These are phyloP conservation scores for Eulemur coronatus DNA, from an alignment of 2,797 vertebrate genomes.

Conservation along the genomic window DNA sequence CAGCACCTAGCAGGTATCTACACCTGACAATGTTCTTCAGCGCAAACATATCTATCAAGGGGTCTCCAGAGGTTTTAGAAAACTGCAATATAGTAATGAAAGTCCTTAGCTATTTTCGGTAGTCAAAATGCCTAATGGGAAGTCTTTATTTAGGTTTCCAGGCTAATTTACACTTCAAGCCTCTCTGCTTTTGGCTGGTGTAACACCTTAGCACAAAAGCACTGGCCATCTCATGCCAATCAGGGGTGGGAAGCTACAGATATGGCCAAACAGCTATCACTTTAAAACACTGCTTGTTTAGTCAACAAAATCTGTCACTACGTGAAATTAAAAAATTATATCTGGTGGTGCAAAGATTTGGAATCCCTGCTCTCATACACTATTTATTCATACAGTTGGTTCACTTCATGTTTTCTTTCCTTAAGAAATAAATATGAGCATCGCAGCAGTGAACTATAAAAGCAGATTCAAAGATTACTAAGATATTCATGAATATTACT, in stretches of 20 bases:
- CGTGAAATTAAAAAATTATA: not conserved
- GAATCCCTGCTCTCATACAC: not conserved
- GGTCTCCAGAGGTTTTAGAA: not conserved
- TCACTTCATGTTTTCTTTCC: not conserved
- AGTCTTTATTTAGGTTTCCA: not conserved
- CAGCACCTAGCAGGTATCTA: not conserved
- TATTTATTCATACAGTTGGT: not conserved
- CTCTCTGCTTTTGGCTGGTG: not conserved
- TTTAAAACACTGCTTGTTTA: not conserved
- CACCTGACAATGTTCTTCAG: not conserved
- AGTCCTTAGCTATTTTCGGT: not conserved
- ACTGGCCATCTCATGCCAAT: not conserved
- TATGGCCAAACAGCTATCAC: not conserved
- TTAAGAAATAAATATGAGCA: not conserved
- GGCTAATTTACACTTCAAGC: constrained; percentile 1
- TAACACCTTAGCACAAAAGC: not conserved
- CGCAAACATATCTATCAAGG: not conserved
- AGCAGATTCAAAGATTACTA: not conserved
- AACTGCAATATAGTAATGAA: not conserved
- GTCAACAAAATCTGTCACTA: not conserved
- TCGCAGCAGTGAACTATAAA: not conserved
- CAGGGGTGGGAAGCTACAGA: not conserved
- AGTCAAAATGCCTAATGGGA: not conserved
- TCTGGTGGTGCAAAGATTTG: not conserved
- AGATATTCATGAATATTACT: not conserved